These are phyloP conservation scores for Pseudomyrmex dendroicus DNA, from an alignment of 1,140 invertebrate species.

Conservation along the genomic window DNA sequence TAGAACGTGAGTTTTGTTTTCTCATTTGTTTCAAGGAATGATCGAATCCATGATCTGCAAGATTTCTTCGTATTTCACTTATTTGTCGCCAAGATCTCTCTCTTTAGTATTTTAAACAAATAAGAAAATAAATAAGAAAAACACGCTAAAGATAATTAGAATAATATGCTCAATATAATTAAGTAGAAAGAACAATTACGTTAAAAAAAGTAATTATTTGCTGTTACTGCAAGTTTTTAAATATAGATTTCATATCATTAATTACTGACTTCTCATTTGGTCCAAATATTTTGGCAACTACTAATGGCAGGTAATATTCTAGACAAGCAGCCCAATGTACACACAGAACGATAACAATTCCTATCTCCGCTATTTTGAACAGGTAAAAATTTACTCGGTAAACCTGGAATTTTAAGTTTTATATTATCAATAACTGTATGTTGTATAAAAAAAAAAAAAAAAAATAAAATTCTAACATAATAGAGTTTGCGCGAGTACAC, in stretches of 20 bases:
- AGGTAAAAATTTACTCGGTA: conserved; percentile 73
- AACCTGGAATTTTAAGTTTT: conserved; percentile 67
- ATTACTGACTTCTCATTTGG: conserved; percentile 39
- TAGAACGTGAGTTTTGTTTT: conserved; percentile 71
- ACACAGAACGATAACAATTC: conserved; percentile 65
- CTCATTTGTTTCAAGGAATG: conserved; percentile 68
- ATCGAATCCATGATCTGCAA: conserved; percentile 79
- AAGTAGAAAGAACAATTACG: too few species aligned
- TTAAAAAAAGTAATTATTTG: not conserved
- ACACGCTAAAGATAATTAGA: too few species aligned
- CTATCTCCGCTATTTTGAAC: conserved; percentile 74
- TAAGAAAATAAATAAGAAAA: not conserved
- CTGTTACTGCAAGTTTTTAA: not conserved
- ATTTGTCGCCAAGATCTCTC: not conserved
- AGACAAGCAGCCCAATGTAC: conserved; percentile 81
- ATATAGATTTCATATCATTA: not conserved
- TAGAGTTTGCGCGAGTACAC: conserved; percentile 70
- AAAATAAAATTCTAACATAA: conserved; percentile 66
- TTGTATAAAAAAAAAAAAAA: not conserved
- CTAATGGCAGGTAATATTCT: conserved; percentile 77
- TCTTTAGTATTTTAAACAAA: not conserved
- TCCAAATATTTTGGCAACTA: conserved; percentile 29
- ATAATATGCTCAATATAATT: too few species aligned
- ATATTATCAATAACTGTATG: too few species aligned
- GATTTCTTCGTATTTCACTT: not conserved